These are phyloP conservation scores for Chydorus sphaericus DNA, from an alignment of 2,888 invertebrate species.

Conservation along the genomic window DNA sequence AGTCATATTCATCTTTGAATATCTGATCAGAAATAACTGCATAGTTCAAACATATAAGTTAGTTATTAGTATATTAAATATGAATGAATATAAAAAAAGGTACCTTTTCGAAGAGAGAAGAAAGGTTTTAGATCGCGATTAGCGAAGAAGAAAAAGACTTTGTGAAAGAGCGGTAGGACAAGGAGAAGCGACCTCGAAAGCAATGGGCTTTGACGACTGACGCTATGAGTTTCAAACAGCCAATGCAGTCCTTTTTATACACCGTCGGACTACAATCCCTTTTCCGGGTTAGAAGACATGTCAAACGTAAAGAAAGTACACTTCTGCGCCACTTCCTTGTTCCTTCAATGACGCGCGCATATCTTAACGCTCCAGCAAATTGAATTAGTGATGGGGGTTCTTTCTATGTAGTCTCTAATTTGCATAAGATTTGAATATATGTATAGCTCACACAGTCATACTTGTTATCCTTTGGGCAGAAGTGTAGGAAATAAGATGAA, in stretches of 20 bases:
- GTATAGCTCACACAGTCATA: too few relatives aligned
- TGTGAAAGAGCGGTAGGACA: neutral
- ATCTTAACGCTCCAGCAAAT: too few relatives aligned
- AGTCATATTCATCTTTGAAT: conserved; percentile 10
- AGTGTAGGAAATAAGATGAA: too few relatives aligned
- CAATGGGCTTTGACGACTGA: conserved; percentile 14
- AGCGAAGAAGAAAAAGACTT: neutral
- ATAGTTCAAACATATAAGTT: neutral
- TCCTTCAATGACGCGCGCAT: too few relatives aligned
- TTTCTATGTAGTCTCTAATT: too few relatives aligned
- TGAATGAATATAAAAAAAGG: neutral
- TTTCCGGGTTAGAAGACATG: too few relatives aligned
- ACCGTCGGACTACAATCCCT: too few relatives aligned
- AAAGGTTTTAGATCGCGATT: neutral
- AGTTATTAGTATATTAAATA: neutral
- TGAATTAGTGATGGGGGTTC: too few relatives aligned
- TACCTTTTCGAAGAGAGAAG: neutral
- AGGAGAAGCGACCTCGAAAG: conserved; percentile 14
- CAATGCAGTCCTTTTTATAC: neutral
- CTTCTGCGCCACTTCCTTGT: too few relatives aligned
- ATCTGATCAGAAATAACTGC: neutral
- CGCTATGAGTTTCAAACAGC: conserved; percentile 2
- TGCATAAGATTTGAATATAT: too few relatives aligned
- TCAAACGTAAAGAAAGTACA: too few relatives aligned
- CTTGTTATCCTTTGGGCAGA: too few relatives aligned